phyloP scores from a whole-genome alignment of 2,888 invertebrate genomes.

The Pristionchus fissidentatus region DNA sequence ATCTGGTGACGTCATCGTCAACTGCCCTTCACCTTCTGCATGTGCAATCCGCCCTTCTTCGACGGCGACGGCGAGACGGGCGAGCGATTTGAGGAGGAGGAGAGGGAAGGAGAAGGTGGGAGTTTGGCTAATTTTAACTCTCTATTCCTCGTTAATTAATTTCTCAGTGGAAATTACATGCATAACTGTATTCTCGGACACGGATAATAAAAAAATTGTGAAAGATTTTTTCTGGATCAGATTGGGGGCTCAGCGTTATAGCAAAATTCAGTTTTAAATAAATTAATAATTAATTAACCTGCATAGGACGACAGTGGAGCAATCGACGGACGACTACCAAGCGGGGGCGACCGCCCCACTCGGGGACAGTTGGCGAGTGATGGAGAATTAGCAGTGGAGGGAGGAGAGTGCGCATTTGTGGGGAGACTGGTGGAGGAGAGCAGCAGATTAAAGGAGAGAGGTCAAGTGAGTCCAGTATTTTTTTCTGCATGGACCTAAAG shows the following conservation, averaged over 20 bases:
- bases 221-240: too few species aligned
- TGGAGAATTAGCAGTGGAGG: constrained; percentile 49
- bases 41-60: constrained; percentile 99
- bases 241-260: neutral
- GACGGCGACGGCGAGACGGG: constrained; percentile 75
- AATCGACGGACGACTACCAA: too few species aligned
- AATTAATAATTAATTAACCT: too few species aligned
- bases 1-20: neutral
- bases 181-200: too few species aligned
- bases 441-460: constrained; percentile 79
- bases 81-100: neutral
- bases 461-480: constrained; percentile 76
- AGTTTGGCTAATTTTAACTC: too few species aligned
- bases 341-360: neutral
- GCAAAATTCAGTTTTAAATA: neutral
- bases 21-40: constrained; percentile 77
- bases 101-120: neutral
- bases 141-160: too few species aligned
- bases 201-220: too few species aligned
- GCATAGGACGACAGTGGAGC: too few species aligned
- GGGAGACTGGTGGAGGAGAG: constrained; percentile 89
- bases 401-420: constrained; percentile 93
- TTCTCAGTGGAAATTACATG: too few species aligned
- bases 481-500: neutral
- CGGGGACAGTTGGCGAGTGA: neutral